phyloP scores from a whole-genome alignment of 2,113 vertebrate genomes.

The Onychorhynchus coronatus region DNA sequence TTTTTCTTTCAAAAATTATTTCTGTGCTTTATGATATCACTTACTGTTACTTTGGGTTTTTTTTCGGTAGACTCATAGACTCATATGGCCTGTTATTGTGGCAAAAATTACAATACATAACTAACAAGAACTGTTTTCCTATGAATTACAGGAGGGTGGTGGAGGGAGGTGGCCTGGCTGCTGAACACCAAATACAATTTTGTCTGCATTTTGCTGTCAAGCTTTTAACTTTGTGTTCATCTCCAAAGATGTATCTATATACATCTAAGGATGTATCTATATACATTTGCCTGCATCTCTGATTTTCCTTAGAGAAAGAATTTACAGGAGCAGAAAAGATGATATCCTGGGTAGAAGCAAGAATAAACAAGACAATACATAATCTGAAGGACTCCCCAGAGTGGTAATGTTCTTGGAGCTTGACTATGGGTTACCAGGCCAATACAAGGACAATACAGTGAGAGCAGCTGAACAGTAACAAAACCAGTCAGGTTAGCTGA shows the following conservation, averaged over 20 bases:
- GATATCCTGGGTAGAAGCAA: not conserved
- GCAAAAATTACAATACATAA: rapidly evolving
- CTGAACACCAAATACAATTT: not conserved
- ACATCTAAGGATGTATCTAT: not conserved
- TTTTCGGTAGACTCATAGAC: not conserved
- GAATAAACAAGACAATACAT: not conserved
- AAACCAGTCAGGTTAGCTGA: not conserved
- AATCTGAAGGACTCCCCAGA: not conserved
- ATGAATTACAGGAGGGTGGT: rapidly evolving
- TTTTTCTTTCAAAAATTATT: not conserved
- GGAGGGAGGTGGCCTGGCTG: not conserved
- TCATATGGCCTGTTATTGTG: not conserved
- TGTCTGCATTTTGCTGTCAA: not conserved
- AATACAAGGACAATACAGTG: not conserved
- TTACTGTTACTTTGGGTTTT: not conserved
- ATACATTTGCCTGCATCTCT: not conserved
- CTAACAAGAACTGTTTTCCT: not conserved
- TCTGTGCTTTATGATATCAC: not conserved
- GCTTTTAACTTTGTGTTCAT: not conserved
- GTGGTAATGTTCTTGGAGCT: rapidly evolving
- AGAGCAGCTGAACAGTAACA: not conserved
- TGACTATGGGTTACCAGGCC: not conserved
- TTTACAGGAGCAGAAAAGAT: not conserved
- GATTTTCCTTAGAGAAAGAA: not conserved
- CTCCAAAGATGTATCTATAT: not conserved